These are phyloP conservation scores for Bombus breviceps DNA, from an alignment of 1,140 invertebrate genomes.

Conservation along the genomic window DNA sequence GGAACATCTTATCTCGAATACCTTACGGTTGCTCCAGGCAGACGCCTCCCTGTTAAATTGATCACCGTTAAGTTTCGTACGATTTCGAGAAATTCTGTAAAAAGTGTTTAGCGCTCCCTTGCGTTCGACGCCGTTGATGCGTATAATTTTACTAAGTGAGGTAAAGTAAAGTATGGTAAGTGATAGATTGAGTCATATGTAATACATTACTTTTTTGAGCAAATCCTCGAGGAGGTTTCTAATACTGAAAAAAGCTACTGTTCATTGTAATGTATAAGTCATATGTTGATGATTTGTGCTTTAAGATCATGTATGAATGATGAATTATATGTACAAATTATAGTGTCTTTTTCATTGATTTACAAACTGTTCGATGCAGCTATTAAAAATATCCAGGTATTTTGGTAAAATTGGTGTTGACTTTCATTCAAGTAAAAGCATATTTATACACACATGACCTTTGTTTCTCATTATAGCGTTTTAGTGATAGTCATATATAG, in stretches of 20 bases:
- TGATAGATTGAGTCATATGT: background rate
- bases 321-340: background rate
- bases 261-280: background rate
- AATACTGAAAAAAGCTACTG: no score
- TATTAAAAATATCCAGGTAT: background rate
- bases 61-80: background rate
- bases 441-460: background rate
- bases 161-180: background rate
- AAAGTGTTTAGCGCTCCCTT: background rate
- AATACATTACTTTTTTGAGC: background rate
- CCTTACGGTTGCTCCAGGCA: background rate
- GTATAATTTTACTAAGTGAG: background rate
- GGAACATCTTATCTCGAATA: constrained; percentile 43
- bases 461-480: no score
- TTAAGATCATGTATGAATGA: background rate
- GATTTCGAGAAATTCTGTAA: background rate
- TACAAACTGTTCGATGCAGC: background rate
- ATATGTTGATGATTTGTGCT: background rate
- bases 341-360: background rate
- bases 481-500: no score
- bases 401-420: background rate
- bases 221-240: no score
- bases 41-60: background rate
- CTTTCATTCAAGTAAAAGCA: background rate
- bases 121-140: no score